Conservation (phyloP, 2,113 vertebrate genomes). For the Cettia cetti region DNA sequence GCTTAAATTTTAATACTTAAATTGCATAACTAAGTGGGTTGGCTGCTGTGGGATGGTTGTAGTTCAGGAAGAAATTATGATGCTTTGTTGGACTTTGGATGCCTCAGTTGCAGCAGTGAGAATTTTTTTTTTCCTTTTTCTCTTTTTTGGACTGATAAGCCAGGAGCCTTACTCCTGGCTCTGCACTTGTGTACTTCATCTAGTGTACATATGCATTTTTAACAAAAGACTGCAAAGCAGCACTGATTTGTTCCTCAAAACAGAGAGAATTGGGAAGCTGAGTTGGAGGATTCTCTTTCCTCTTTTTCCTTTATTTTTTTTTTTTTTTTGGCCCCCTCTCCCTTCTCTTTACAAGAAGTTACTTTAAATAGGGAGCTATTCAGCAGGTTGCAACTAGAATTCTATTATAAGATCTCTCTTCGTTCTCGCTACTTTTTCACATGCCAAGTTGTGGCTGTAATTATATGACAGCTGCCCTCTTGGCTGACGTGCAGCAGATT, state of each 20-base stretch:
- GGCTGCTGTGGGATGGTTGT: not conserved
- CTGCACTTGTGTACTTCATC: not conserved
- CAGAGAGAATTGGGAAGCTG: not conserved
- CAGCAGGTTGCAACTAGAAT: slow-evolving; percentile 55
- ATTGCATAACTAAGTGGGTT: not conserved
- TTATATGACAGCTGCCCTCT: slow-evolving; percentile 68
- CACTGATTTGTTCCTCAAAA: not conserved
- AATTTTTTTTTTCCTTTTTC: not conserved
- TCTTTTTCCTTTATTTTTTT: not conserved
- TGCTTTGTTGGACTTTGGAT: not conserved
- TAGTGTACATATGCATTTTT: not conserved
- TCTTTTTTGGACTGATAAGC: not conserved
- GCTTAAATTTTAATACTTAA: not conserved
- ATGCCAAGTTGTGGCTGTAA: slow-evolving; percentile 65
- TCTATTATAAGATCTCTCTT: slow-evolving; percentile 54
- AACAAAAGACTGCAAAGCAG: not conserved
- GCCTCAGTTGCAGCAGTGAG: not conserved
- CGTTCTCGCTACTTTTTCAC: slow-evolving; percentile 43
- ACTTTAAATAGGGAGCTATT: slow-evolving; percentile 50
- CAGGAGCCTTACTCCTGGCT: not conserved
- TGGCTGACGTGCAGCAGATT: slow-evolving; percentile 66
- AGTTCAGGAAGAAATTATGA: not conserved
- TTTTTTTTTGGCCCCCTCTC: not conserved
- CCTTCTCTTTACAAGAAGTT: not conserved
- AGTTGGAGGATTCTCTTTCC: not conserved